Conservation (phyloP, 2,888 invertebrate genomes). For the Macaria notata region DNA sequence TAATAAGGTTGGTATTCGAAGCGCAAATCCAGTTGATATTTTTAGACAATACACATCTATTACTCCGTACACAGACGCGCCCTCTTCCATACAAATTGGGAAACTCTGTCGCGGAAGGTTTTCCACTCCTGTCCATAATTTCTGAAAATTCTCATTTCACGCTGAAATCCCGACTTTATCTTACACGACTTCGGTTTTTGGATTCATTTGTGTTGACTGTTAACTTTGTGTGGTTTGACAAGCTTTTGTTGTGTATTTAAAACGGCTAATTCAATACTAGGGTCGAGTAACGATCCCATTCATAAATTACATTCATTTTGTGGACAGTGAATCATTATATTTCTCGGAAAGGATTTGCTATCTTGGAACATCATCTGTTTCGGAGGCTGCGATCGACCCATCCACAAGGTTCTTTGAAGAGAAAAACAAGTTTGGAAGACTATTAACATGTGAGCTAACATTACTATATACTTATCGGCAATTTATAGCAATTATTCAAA, state of each 20-base stretch:
- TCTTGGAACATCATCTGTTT: constrained; percentile 35
- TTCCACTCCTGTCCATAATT: constrained; percentile 66
- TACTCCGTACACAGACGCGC: constrained; percentile 67
- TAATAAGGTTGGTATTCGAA: constrained; percentile 33
- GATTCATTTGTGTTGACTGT: constrained; percentile 43
- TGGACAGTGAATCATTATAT: constrained; percentile 63
- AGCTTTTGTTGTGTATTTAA: constrained; percentile 52
- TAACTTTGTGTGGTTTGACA: constrained; percentile 29
- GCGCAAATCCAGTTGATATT: constrained; percentile 53
- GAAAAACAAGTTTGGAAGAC: constrained; percentile 17
- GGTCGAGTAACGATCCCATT: constrained; percentile 64
- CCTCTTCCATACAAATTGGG: constrained; percentile 76
- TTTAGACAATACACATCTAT: constrained; percentile 75
- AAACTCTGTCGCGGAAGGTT: constrained; percentile 71
- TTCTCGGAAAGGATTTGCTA: constrained; percentile 40
- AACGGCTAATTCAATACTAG: constrained; percentile 62
- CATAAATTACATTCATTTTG: constrained; percentile 73
- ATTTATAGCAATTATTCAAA: too few species aligned
- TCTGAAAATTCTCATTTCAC: constrained; percentile 61
- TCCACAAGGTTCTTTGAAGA: constrained; percentile 13
- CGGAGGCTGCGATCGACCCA: constrained; percentile 33
- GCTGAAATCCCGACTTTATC: constrained; percentile 43
- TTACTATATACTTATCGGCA: background rate
- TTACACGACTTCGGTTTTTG: constrained; percentile 37
- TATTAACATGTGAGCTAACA: constrained; percentile 32